These are phyloP conservation scores for Synaphobranchus kaupii DNA, from an alignment of 2,797 vertebrate species.

Conservation along the genomic window DNA sequence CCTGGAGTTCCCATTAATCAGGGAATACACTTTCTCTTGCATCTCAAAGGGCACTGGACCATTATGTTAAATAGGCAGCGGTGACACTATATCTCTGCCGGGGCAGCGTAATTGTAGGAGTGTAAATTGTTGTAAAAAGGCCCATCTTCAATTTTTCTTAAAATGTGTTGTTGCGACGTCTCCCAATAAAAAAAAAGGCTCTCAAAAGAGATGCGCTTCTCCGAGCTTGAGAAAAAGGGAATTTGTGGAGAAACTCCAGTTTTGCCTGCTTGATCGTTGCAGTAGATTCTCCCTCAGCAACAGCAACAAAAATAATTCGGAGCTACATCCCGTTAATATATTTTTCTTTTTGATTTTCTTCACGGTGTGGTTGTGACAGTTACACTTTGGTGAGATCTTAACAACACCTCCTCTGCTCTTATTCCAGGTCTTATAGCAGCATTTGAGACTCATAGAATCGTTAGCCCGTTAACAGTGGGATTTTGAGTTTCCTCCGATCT, in stretches of 20 bases:
- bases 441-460: background rate
- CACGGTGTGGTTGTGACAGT: background rate
- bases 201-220: constrained; percentile 58
- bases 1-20: constrained; percentile 74
- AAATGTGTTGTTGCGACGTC: constrained; percentile 49
- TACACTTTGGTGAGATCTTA: background rate
- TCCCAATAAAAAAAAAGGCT: constrained; percentile 40
- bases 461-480: background rate
- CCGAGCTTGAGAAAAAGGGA: constrained; percentile 51
- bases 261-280: background rate
- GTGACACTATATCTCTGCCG: constrained; percentile 71
- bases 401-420: constrained; percentile 27
- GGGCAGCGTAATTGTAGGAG: constrained; percentile 68
- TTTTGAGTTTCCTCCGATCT: background rate
- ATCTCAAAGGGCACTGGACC: constrained; percentile 64
- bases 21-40: constrained; percentile 69
- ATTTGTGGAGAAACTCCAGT: constrained; percentile 12
- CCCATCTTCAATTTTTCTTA: constrained; percentile 59
- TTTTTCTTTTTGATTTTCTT: background rate
- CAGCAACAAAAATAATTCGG: background rate
- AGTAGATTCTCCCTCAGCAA: background rate
- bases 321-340: background rate
- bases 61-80: constrained; percentile 70
- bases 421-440: background rate
- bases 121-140: constrained; percentile 75